These are phyloP conservation scores for Tubulanus polymorphus DNA, from an alignment of 2,888 invertebrate genomes.

Conservation along the genomic window DNA sequence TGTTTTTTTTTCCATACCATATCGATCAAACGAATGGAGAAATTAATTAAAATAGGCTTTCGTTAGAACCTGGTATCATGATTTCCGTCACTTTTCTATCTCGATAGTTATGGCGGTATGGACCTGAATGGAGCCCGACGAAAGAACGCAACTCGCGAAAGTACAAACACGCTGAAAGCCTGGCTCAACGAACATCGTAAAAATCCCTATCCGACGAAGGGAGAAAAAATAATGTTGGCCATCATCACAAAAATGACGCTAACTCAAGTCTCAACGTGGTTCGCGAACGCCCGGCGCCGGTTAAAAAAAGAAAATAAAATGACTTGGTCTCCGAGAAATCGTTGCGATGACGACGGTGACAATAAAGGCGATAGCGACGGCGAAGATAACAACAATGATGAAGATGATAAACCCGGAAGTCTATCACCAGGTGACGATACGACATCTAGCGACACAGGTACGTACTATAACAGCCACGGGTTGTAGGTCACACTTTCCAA, in stretches of 20 bases:
- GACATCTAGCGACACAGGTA: background rate
- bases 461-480: too few species aligned
- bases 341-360: slow-evolving; percentile 24
- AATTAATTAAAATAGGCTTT: too few species aligned
- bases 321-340: slow-evolving; percentile 90
- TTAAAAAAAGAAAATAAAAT: slow-evolving; percentile 95
- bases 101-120: slow-evolving; percentile 33
- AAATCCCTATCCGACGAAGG: slow-evolving; percentile 91
- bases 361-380: slow-evolving; percentile 29
- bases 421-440: background rate
- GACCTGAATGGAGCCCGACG: slow-evolving; percentile 85
- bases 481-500: too few species aligned
- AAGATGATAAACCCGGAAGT: slow-evolving; percentile 34
- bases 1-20: too few species aligned
- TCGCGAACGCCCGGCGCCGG: slow-evolving; percentile 85
- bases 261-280: slow-evolving; percentile 87
- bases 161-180: slow-evolving; percentile 90
- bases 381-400: slow-evolving; percentile 39
- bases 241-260: slow-evolving; percentile 91
- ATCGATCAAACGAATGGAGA: too few species aligned
- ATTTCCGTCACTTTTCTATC: too few species aligned
- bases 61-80: too few species aligned
- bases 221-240: slow-evolving; percentile 89
- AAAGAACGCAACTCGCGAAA: slow-evolving; percentile 95
- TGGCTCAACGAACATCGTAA: slow-evolving; percentile 94